These are phyloP conservation scores for Cardiocondyla obscurior DNA, from an alignment of 1,140 invertebrate genomes.

Conservation along the genomic window DNA sequence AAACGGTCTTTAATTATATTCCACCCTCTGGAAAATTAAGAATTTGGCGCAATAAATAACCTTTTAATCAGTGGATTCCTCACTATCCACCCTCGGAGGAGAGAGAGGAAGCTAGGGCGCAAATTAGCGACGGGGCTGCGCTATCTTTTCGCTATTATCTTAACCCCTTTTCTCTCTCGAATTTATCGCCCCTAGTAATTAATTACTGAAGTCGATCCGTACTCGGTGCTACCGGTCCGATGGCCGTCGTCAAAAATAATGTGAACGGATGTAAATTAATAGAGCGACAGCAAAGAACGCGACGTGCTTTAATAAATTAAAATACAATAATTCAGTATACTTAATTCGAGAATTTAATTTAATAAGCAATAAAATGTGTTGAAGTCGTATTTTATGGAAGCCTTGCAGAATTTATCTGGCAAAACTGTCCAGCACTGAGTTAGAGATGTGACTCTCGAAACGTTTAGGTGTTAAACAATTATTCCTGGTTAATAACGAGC, in stretches of 20 bases:
- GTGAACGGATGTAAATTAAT: constrained; percentile 29
- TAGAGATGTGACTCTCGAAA: no score
- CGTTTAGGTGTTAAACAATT: no score
- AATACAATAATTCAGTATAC: not conserved
- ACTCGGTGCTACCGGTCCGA: constrained; percentile 21
- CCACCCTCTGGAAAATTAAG: constrained; percentile 67
- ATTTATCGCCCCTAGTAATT: constrained; percentile 67
- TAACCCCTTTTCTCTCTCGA: constrained; percentile 61
- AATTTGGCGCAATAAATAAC: constrained; percentile 76
- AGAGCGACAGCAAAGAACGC: not conserved
- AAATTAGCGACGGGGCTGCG: constrained; percentile 69
- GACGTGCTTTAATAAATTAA: not conserved
- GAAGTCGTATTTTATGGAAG: no score
- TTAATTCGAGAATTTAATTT: no score
- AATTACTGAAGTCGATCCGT: constrained; percentile 55
- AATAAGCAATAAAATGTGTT: no score
- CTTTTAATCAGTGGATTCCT: constrained; percentile 75
- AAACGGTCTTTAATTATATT: constrained; percentile 70
- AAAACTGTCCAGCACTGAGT: no score
- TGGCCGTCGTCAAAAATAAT: constrained; percentile 13
- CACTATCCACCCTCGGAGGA: constrained; percentile 11
- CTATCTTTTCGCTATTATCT: constrained; percentile 71
- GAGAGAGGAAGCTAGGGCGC: constrained; percentile 35
- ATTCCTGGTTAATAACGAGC: no score
- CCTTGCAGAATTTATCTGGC: no score